Percentiles rank a stretch among this genome's conserved stretches.
These are phyloP conservation scores for Pachypsylla venusta DNA, from an alignment of 1,140 invertebrate genomes.

Conservation along the genomic window DNA sequence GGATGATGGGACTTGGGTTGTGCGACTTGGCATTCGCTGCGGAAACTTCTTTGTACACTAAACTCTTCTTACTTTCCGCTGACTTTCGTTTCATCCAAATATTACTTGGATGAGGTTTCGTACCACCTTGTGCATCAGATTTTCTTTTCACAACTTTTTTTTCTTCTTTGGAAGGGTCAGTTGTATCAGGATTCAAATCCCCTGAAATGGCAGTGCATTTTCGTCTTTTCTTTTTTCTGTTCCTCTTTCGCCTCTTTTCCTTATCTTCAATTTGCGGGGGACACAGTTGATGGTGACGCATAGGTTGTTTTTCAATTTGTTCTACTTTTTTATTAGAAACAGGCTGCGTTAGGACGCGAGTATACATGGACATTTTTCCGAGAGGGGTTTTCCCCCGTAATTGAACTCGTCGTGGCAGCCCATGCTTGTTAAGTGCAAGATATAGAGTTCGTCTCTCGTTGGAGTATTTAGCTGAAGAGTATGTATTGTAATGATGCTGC, in stretches of 20 bases:
- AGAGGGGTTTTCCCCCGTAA: constrained; percentile 45
- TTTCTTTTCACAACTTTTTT: constrained; percentile 1
- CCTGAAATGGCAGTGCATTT: not conserved
- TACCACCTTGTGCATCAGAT: not conserved
- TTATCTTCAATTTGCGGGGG: constrained; percentile 12
- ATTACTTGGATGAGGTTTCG: not conserved
- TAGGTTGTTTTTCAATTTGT: constrained; percentile 5
- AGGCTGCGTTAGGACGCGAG: constrained; percentile 46
- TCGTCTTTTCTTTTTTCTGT: not conserved
- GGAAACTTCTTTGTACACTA: not conserved
- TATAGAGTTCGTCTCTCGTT: constrained; percentile 51
- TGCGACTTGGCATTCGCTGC: not conserved
- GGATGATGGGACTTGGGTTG: too few relatives aligned
- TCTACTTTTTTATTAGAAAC: constrained; percentile 39
- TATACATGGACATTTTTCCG: constrained; percentile 53
- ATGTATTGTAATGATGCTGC: constrained; percentile 69
- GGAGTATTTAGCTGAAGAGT: constrained; percentile 59
- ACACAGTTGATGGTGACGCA: constrained; percentile 18
- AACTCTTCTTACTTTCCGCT: not conserved
- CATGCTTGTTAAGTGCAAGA: constrained; percentile 54
- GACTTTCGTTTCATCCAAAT: not conserved
- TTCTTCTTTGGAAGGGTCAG: not conserved
- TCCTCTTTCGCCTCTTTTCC: not conserved
- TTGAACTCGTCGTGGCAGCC: constrained; percentile 49
- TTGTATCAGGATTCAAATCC: not conserved